Conservation (phyloP, 2,888 invertebrate genomes). For the Amiota minor region DNA sequence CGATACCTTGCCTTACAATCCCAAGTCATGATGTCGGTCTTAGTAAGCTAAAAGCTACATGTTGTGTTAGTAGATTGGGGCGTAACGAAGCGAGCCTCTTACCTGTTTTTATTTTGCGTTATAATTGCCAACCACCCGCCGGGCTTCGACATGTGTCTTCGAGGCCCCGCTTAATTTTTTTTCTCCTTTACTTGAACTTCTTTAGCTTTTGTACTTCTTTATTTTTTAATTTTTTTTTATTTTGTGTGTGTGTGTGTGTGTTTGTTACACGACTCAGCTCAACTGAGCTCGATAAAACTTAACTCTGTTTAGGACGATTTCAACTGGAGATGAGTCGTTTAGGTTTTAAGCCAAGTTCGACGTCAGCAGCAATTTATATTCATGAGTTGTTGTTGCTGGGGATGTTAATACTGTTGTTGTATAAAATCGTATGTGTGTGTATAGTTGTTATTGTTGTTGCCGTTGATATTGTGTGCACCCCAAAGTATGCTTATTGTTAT, state of each 20-base stretch:
- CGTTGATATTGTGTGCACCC: slow-evolving; percentile 42
- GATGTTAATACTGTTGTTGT: slow-evolving; percentile 32
- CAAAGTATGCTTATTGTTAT: slow-evolving; percentile 64
- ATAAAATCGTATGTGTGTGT: not conserved
- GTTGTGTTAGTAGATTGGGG: not conserved
- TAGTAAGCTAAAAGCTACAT: not conserved
- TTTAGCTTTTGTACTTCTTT: slow-evolving; percentile 9
- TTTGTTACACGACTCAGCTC: not conserved
- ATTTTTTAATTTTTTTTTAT: slow-evolving; percentile 7
- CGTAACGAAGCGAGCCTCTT: not conserved
- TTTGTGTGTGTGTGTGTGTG: no score
- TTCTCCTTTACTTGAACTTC: not conserved
- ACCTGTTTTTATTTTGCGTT: slow-evolving; percentile 33
- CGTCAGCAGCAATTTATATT: slow-evolving; percentile 62
- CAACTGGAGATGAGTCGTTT: not conserved
- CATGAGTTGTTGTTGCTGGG: slow-evolving; percentile 61
- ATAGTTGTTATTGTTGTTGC: not conserved
- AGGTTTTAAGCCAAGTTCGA: slow-evolving; percentile 27
- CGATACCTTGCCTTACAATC: no score
- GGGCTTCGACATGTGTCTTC: slow-evolving; percentile 39
- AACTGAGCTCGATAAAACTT: slow-evolving; percentile 34
- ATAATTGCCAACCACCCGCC: slow-evolving; percentile 62
- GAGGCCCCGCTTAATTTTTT: not conserved
- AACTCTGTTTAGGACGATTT: slow-evolving; percentile 34
- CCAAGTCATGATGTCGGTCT: no score